Evolutionary conservation across 2,888 invertebrate genomes (phyloP).

Genomic region (Anticlea derivata): DNA sequence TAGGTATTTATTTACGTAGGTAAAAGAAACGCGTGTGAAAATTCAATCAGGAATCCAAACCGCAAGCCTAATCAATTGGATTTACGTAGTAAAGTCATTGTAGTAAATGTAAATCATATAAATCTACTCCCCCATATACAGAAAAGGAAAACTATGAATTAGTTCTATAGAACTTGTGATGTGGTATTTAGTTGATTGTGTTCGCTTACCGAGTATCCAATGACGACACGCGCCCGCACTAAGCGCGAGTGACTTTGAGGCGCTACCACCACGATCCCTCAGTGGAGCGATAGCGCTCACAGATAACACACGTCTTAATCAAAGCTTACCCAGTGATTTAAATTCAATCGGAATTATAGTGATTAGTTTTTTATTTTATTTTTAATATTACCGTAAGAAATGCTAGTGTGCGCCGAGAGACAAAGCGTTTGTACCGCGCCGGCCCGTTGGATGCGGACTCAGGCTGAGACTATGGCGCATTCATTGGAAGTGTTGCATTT

Average conservation of each 20-base stretch:
- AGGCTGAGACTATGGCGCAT: constrained; percentile 67
- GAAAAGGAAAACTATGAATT: constrained; percentile 18
- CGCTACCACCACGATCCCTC: constrained; percentile 48
- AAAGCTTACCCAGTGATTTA: constrained; percentile 15
- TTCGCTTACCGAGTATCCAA: constrained; percentile 18
- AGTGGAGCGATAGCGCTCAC: constrained; percentile 70
- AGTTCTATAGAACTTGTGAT: constrained; percentile 5
- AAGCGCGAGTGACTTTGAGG: constrained; percentile 37
- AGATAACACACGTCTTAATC: constrained; percentile 56
- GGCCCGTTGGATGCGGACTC: constrained; percentile 67
- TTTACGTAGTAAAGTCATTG: constrained; percentile 3
- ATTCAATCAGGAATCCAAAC: constrained; percentile 7
- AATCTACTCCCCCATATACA: neutral
- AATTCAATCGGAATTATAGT: constrained; percentile 34
- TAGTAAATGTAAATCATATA: constrained; percentile 10
- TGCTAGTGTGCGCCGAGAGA: constrained; percentile 77
- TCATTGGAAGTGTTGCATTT: constrained; percentile 77
- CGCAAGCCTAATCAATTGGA: constrained; percentile 4
- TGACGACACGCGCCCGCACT: constrained; percentile 51
- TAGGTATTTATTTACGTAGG: neutral
- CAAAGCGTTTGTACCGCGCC: constrained; percentile 66
- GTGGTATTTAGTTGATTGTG: constrained; percentile 1
- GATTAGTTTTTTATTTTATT: constrained; percentile 30
- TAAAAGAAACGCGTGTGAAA: neutral
- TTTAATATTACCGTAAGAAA: constrained; percentile 58